Evolutionary conservation across 2,113 vertebrate species (phyloP), one percentile per base, ranked within the genome.

Genomic region (Tychaedon coryphoeus): DNA sequence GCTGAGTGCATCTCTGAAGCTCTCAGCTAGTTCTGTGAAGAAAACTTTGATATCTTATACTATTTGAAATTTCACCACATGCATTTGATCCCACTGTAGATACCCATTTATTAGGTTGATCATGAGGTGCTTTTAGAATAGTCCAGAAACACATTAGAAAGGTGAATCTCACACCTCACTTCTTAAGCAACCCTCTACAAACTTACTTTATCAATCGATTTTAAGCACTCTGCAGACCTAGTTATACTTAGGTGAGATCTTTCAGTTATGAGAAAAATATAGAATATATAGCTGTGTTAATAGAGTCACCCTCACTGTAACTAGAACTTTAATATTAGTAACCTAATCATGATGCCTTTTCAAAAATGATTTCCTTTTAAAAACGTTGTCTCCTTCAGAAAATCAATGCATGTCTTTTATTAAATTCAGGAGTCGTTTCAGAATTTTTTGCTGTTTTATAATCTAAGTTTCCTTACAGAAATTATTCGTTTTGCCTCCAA

Each of bases 201-300:
- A 57, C 45, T 60, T 26, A 20, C 25, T 78, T 61, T 50, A 85
- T 66, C 0, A 1, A 29, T 69, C 0, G 0, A 2, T 19, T 67
- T 0, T 43, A 80, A 73, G 64, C 50, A 22, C 34, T 89, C 60
- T 66, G 42, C 54, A 90, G 64, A 76, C 42, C 6, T 38, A 29
- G 19, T 17, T 86, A 47, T 14, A n/a, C 12, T 31, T 14, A 53
- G 11, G 6, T 67, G 40, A 67, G 17, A 75, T 10, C 4, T 23
- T 78, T 42, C 18, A 0, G 19, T 50, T 69, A 51, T 20, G 18
- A 91, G 28, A 85, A 79, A 3, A 73, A 53, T 88, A 69, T 10
- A 77, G 5, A 79, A 42, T 86, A 76, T 86, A 76, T 8, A 54
- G 6, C 0, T 38, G 10, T 48, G 31, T 93, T 95, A 92, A 89